These are phyloP conservation scores for Chrysodeixis includens DNA, from an alignment of 2,888 invertebrate species.

Conservation along the genomic window DNA sequence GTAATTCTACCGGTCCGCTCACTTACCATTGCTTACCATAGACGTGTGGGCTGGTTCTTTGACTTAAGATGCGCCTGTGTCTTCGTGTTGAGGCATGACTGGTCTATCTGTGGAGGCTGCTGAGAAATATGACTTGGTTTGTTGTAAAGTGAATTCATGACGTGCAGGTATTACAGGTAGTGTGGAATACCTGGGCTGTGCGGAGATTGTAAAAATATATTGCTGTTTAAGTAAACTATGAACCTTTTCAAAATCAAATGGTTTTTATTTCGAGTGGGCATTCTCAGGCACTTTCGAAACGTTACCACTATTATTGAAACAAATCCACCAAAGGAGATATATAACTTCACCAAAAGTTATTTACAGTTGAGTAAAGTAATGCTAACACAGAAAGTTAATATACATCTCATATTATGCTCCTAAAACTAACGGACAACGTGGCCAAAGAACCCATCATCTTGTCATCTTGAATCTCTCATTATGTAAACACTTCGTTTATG, in stretches of 20 bases:
- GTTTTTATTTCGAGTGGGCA: too few species aligned
- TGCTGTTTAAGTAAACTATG: too few species aligned
- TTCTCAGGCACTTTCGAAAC: too few species aligned
- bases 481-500: background rate
- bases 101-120: background rate
- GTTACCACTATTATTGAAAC: too few species aligned
- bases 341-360: too few species aligned
- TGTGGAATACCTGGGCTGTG: background rate
- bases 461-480: background rate
- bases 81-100: slow-evolving; percentile 4
- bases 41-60: slow-evolving; percentile 16
- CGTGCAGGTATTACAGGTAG: background rate
- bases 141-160: background rate
- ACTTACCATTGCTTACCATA: slow-evolving; percentile 16
- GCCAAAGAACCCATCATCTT: background rate
- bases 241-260: too few species aligned
- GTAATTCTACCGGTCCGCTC: slow-evolving; percentile 37
- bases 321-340: too few species aligned
- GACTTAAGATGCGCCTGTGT: background rate
- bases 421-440: background rate
- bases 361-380: too few species aligned
- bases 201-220: background rate
- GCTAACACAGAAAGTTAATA: too few species aligned
- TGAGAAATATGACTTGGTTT: background rate
- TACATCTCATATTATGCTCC: too few species aligned